phyloP scores from a whole-genome alignment of 2,888 invertebrate species.

The Tetrapedia diversipes region DNA sequence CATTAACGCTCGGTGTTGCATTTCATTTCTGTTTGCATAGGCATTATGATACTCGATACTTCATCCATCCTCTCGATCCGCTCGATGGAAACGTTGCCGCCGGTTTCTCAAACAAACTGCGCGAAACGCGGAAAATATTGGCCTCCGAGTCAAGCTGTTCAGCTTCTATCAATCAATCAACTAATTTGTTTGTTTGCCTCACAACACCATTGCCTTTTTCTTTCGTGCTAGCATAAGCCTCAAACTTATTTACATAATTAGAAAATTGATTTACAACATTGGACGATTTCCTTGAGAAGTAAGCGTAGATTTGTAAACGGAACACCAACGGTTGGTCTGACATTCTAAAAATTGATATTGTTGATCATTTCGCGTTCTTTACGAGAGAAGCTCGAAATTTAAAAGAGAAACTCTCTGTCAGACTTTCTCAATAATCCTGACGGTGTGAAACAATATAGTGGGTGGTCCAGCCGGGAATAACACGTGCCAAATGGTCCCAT shows the following conservation, averaged over 20 bases:
- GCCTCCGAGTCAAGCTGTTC: not conserved
- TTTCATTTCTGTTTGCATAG: conserved; percentile 80
- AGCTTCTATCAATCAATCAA: not conserved
- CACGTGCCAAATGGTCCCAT: conserved; percentile 71
- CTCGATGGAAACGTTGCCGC: conserved; percentile 47
- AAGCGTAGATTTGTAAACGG: too few relatives aligned
- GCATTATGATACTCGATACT: conserved; percentile 80
- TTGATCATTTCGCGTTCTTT: not conserved
- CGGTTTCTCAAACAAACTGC: conserved; percentile 4
- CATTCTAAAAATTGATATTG: not conserved
- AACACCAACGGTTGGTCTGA: not conserved
- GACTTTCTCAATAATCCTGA: conserved; percentile 40
- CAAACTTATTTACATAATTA: too few relatives aligned
- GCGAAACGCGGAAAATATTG: not conserved
- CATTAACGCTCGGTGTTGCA: conserved; percentile 79
- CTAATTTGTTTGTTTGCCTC: conserved; percentile 14
- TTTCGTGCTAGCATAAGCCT: too few relatives aligned
- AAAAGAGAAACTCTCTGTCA: conserved; percentile 26
- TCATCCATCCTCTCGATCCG: conserved; percentile 67
- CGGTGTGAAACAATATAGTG: conserved; percentile 63
- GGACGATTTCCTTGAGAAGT: too few relatives aligned
- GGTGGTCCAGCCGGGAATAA: conserved; percentile 74
- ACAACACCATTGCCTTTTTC: too few relatives aligned
- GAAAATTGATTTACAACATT: not conserved
- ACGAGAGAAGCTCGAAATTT: conserved; percentile 27